Base-by-base conservation (phyloP, 2,113 vertebrate species). In the Leptobrachium ailaonicum region DNA sequence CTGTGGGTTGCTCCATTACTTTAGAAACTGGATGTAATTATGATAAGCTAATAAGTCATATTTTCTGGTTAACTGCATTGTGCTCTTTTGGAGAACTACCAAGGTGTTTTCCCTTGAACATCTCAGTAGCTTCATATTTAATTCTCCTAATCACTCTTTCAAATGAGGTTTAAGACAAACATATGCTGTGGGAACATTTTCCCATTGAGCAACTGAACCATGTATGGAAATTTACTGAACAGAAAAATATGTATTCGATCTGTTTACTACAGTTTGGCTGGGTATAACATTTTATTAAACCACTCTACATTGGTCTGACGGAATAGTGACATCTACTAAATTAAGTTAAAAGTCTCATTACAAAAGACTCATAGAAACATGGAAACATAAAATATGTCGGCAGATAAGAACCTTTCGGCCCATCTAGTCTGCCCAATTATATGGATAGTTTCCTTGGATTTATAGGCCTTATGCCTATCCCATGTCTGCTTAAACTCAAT, bases 21-120 rank as follows among this genome's bases (percentile, higher is more conserved):
- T 87, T 85, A 87, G 88, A 90, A 89, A 88, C 77, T 87, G 85
- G 83, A 84, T 90, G 80, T 79, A 85, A 56, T 89, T 90, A 87
- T 82, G 82, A 86, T 89, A 89, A 91, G 71, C 78, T 88, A 90
- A 76, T 87, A 85, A 91, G 56, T 81, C 41, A 84, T 89, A 82
- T 71, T 91, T 90, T 88, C 85, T 89, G 86, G 80, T 88, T 91
- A 90, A 85, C 79, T 89, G 68, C 66, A 44, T 86, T 84, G 85
- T 83, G 84, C 77, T 85, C 86, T 77, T 87, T 87, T 87, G 87
- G 84, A 89, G 60, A 75, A 40, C 7, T 79, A 72, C 0, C 13
- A 90, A 80, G 1, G 60, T 85, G 83, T 58, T 32, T 86, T 67
- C 64, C 42, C 47, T 45, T 44, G 41, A 68, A 67, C 20, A 74